Conservation (phyloP, 2,113 vertebrate genomes). For the Bucco capensis region DNA sequence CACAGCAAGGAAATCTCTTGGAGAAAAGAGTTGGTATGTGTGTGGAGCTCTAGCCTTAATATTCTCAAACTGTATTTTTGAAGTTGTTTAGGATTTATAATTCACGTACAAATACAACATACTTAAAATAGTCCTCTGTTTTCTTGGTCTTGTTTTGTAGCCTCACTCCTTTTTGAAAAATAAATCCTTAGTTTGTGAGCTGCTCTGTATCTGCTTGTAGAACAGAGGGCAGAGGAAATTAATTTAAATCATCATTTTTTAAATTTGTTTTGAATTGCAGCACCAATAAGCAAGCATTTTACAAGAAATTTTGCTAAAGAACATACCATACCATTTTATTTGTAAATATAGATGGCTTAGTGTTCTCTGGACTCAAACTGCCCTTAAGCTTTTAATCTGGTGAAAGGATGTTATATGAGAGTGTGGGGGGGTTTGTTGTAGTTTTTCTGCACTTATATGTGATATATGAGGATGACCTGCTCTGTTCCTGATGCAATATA, state of each 20-base stretch:
- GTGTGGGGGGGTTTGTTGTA: background rate
- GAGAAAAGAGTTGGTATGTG: constrained; percentile 97
- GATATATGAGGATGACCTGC: background rate
- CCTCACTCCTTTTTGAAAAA: background rate
- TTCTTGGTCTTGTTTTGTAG: background rate
- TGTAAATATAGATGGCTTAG: background rate
- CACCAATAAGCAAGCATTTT: background rate
- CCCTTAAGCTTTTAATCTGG: background rate
- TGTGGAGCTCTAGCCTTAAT: background rate
- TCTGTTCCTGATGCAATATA: background rate
- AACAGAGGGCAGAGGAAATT: background rate
- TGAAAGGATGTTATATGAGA: background rate
- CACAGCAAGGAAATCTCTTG: constrained; percentile 91
- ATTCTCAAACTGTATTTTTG: background rate
- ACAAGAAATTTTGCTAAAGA: background rate
- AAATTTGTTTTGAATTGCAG: background rate
- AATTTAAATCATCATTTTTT: background rate
- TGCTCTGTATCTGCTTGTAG: background rate
- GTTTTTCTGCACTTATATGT: background rate
- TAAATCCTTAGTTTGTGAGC: background rate
- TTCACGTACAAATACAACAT: background rate
- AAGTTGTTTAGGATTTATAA: background rate
- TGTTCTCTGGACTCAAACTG: background rate
- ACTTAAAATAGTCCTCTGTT: background rate
- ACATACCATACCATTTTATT: background rate